Evolutionary conservation across 2,888 invertebrate species (phyloP), one percentile per base, ranked within the genome.

Genomic region (Xylophagus ater): DNA sequence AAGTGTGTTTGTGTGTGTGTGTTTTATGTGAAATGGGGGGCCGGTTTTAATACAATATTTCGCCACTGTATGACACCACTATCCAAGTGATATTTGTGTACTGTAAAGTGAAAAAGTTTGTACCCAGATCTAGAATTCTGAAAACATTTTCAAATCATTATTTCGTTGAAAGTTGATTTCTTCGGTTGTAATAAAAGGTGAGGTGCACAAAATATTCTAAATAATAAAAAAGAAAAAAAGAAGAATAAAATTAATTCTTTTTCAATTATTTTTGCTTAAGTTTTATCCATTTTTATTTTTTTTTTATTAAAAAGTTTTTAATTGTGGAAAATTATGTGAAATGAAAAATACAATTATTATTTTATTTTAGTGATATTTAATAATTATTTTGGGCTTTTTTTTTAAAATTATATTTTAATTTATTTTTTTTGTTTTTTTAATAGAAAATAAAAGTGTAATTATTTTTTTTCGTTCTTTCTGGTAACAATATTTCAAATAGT

Each of bases 151-250:
- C 50, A 54, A 58, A 60, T 63, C 63, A 63, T 63, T 63, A 60
- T 63, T 58, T 53, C 60, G 62, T 63, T 60, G 59, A 57, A 59
- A 62, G 64, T 61, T 61, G 62, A 59, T 59, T 61, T 60, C 58
- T 60, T 54, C 62, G 62, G 63, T 63, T 60, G 62, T 58, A 24
- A 24, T 42, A 26, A 59, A 53, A 57, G 56, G 56, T 57, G 54
- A 55, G 40, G 34, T 24, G 53, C 51, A 44, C 24, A 23, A 24
- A 23, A 33, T 51, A 52, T 40, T 41, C 14, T 33, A n/a, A n/a
- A n/a, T n/a, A n/a, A n/a, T n/a, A n/a, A 35, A 38, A 40, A 19
- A 4, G 28, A 37, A 36, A 17, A 37, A 34, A 29, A 20, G 5
- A 24, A 40, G 33, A 26, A 39, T 34, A 20, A 29, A 21, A 21